These are phyloP conservation scores for Tinea semifulvella DNA, from an alignment of 2,888 invertebrate genomes.

Conservation along the genomic window DNA sequence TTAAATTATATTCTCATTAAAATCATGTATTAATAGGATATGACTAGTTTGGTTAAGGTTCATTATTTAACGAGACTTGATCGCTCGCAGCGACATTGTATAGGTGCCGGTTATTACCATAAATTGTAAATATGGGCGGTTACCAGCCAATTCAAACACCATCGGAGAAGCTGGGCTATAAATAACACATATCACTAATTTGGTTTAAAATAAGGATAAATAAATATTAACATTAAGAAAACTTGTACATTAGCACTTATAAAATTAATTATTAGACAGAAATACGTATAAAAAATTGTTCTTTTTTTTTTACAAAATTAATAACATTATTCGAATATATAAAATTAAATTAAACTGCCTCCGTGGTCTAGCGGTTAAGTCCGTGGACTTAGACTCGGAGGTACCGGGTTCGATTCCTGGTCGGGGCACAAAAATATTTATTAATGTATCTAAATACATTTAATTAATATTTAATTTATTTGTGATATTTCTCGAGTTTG, in stretches of 20 bases:
- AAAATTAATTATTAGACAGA: not conserved
- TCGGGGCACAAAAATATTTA: no score
- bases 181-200: conserved; percentile 1
- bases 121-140: conserved; percentile 23
- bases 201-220: not conserved
- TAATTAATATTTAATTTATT: no score
- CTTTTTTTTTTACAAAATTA: no score
- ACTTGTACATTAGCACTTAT: no score
- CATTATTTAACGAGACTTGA: conserved; percentile 20
- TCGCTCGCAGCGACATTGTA: conserved; percentile 14
- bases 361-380: no score
- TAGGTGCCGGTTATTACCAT: conserved; percentile 23
- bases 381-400: no score
- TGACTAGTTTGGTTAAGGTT: conserved; percentile 18
- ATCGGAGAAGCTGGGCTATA: conserved; percentile 1
- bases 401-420: no score
- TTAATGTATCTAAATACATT: no score
- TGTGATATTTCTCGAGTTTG: no score
- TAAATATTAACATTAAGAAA: not conserved
- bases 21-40: not conserved
- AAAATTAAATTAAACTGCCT: no score
- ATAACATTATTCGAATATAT: no score
- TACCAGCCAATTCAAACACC: conserved; percentile 7
- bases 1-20: not conserved
- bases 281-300: not conserved